Evolutionary conservation across 1,140 invertebrate species (phyloP), one percentile per base, ranked within the genome.

Genomic region (Ostrea denselamellosa): DNA sequence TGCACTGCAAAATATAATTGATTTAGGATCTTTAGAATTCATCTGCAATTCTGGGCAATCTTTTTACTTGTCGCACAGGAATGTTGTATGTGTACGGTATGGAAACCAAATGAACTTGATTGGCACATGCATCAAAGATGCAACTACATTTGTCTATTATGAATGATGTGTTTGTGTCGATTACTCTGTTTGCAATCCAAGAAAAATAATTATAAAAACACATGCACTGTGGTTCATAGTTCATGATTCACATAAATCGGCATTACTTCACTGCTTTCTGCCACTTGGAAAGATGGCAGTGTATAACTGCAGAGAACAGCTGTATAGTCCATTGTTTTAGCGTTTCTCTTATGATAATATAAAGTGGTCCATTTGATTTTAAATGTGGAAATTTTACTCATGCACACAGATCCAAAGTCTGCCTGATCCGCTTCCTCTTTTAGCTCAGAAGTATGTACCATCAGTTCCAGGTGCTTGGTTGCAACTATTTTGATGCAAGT

Each of bases 201-300:
- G 68, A 77, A 77, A 77, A 77, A 77, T 77, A 77, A 77, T 77
- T 77, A 77, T 77, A 34, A 77, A 28, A 77, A 77, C 68, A 77
- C 28, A 77, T 77, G 68, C 68, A 77, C 28, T 77, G 68, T 77
- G 68, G 28, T 25, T 77, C 68, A 14, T 25, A 77, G 68, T 28
- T 28, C 7, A 77, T 22, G 68, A 25, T 28, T 77, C 68, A 77
- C 68, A 77, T 77, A 10, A 28, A 77, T 62, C n/a, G 56, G n/a
- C n/a, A 19, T 19, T 17, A 77, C 22, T 12, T 77, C 14, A 77
- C n/a, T 62, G 58, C 58, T 44, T 62, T 28, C 68, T 28, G 28
- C 68, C 25, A 77, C 25, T 77, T 25, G 22, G 68, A 25, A 34
- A 62, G 25, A 34, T 25, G 25, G 68, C 68, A 77, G 25, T 28